These are phyloP conservation scores for Chelonoidis abingdonii DNA, from an alignment of 2,113 vertebrate species.

Conservation along the genomic window DNA sequence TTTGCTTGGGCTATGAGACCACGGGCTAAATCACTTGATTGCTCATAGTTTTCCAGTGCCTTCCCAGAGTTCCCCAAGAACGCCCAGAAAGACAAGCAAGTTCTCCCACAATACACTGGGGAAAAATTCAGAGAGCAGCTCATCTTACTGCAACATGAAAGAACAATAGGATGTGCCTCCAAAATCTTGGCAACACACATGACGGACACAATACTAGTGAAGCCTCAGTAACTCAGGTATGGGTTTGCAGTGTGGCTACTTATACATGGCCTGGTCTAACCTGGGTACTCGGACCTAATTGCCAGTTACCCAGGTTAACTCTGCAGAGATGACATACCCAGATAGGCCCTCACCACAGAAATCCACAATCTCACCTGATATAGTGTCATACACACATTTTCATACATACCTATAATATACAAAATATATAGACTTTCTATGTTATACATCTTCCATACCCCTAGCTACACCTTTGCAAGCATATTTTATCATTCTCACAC, in stretches of 20 bases:
- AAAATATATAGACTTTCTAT: not conserved
- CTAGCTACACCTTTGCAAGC: not conserved
- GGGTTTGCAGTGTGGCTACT: not conserved
- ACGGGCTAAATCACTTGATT: not conserved
- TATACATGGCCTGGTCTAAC: not conserved
- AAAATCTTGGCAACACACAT: not conserved
- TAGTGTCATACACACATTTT: not conserved
- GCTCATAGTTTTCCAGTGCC: not conserved
- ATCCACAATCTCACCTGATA: not conserved
- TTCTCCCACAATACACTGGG: no score
- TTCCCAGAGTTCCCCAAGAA: no score
- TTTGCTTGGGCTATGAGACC: not conserved
- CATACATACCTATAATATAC: not conserved
- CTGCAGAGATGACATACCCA: not conserved
- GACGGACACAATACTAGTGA: not conserved
- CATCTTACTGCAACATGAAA: not conserved
- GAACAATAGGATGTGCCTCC: not conserved
- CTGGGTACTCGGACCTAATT: no score
- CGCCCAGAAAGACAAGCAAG: no score
- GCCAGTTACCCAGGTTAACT: not conserved
- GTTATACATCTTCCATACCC: not conserved
- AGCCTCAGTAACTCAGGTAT: not conserved
- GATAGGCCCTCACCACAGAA: not conserved
- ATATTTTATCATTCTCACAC: not conserved
- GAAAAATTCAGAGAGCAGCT: not conserved